These are phyloP conservation scores for Hecatera dysodea DNA, from an alignment of 2,888 invertebrate species.

Conservation along the genomic window DNA sequence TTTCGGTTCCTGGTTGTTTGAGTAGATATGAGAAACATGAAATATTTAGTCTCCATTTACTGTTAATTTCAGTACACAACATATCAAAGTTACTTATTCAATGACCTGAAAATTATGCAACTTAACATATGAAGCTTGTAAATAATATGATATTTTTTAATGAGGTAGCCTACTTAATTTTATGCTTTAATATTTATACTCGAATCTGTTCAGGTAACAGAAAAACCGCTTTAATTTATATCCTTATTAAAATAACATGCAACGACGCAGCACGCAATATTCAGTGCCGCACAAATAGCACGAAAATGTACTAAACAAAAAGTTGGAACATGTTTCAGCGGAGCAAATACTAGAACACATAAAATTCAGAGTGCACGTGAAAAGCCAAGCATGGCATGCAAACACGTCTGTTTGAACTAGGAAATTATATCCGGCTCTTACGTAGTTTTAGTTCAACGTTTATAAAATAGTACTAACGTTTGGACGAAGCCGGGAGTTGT, in stretches of 20 bases:
- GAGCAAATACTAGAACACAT: conserved; percentile 25
- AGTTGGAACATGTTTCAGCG: conserved; percentile 25
- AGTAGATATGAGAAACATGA: not conserved
- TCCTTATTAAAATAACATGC: conserved; percentile 37
- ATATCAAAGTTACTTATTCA: conserved; percentile 15
- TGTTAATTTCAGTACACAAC: not conserved
- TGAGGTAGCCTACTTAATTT: conserved; percentile 21
- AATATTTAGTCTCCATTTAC: not conserved
- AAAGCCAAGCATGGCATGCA: conserved; percentile 25
- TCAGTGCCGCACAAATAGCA: conserved; percentile 15
- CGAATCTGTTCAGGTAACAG: not conserved
- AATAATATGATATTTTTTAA: conserved; percentile 30
- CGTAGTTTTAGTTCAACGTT: conserved; percentile 16
- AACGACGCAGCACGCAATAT: conserved; percentile 27
- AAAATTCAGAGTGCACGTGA: conserved; percentile 18
- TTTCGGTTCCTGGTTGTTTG: not conserved
- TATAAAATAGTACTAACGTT: conserved; percentile 6
- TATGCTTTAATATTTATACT: conserved; percentile 25
- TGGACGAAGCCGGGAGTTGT: not conserved
- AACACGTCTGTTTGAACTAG: conserved; percentile 35
- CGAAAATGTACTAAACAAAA: conserved; percentile 25
- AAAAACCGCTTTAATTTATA: conserved; percentile 30
- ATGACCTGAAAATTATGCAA: conserved; percentile 12
- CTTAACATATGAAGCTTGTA: conserved; percentile 2
- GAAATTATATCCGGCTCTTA: conserved; percentile 32